A percentile compares a stretch with the other conserved stretches of the same genome.
phyloP scores from a whole-genome alignment of 1,140 invertebrate species.

The Plectrocnemia conspersa region DNA sequence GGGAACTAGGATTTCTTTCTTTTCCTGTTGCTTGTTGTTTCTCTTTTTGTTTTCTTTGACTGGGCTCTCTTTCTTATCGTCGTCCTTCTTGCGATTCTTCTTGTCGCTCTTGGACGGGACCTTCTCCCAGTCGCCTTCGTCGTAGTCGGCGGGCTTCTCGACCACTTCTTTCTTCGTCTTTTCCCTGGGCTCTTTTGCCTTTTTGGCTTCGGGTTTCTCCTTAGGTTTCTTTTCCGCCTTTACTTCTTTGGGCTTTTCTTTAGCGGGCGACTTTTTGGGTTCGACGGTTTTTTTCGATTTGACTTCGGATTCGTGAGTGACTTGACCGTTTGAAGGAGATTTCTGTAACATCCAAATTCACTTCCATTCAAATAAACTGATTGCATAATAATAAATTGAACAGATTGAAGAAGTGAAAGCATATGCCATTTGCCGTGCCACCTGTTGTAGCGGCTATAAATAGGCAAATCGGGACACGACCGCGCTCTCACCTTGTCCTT shows the following conservation, averaged over 20 bases:
- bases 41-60: slow-evolving; percentile 44
- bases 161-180: slow-evolving; percentile 47
- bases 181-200: slow-evolving; percentile 47
- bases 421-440: neutral
- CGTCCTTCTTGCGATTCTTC: slow-evolving; percentile 53
- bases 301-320: slow-evolving; percentile 44
- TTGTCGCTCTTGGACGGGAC: slow-evolving; percentile 64
- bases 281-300: slow-evolving; percentile 43
- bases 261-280: slow-evolving; percentile 37
- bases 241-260: slow-evolving; percentile 35
- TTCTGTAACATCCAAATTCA: slow-evolving; percentile 14
- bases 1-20: slow-evolving; percentile 39
- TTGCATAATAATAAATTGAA: too few species aligned
- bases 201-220: slow-evolving; percentile 36
- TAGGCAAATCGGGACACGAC: neutral
- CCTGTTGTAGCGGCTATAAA: neutral
- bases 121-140: slow-evolving; percentile 71
- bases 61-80: slow-evolving; percentile 55
- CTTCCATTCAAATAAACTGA: too few species aligned
- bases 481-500: slow-evolving; percentile 7
- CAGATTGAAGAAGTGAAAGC: neutral
- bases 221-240: slow-evolving; percentile 16
- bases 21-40: slow-evolving; percentile 39
- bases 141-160: slow-evolving; percentile 67
- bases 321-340: slow-evolving; percentile 41